Conservation (phyloP, 2,888 invertebrate genomes). For the Epinotia demarniana region DNA sequence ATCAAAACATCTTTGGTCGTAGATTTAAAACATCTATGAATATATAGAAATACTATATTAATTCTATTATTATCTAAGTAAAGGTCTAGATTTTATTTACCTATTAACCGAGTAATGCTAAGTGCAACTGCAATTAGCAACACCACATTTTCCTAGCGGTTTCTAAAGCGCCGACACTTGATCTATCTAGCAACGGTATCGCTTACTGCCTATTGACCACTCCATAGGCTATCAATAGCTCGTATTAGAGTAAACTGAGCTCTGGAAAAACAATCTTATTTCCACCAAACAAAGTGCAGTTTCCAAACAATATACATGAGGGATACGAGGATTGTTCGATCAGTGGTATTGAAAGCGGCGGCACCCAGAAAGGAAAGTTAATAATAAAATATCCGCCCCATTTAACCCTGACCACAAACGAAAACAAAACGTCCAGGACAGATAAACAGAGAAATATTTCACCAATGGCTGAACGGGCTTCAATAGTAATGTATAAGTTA, state of each 20-base stretch:
- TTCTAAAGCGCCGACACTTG: slow-evolving; percentile 42
- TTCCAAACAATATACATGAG: neutral
- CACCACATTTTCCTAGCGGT: slow-evolving; percentile 33
- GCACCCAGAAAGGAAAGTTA: slow-evolving; percentile 77
- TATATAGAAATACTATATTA: neutral
- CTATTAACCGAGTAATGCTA: slow-evolving; percentile 19
- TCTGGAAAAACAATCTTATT: neutral
- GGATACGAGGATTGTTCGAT: neutral
- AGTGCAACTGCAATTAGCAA: slow-evolving; percentile 31
- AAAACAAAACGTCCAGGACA: slow-evolving; percentile 31
- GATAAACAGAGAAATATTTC: slow-evolving; percentile 43
- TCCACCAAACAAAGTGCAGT: neutral
- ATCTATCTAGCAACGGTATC: slow-evolving; percentile 41
- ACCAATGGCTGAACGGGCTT: slow-evolving; percentile 40
- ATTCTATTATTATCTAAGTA: neutral
- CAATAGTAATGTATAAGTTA: slow-evolving; percentile 41
- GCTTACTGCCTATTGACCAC: slow-evolving; percentile 33
- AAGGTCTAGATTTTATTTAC: slow-evolving; percentile 8
- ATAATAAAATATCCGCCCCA: slow-evolving; percentile 63
- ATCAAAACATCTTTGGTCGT: no score
- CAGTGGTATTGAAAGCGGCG: slow-evolving; percentile 49
- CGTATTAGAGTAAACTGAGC: neutral
- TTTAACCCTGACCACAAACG: slow-evolving; percentile 62
- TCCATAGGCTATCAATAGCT: slow-evolving; percentile 7
- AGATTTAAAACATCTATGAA: no score